Conservation (phyloP, 1,140 invertebrate genomes). For the Pogonus chalceus region DNA sequence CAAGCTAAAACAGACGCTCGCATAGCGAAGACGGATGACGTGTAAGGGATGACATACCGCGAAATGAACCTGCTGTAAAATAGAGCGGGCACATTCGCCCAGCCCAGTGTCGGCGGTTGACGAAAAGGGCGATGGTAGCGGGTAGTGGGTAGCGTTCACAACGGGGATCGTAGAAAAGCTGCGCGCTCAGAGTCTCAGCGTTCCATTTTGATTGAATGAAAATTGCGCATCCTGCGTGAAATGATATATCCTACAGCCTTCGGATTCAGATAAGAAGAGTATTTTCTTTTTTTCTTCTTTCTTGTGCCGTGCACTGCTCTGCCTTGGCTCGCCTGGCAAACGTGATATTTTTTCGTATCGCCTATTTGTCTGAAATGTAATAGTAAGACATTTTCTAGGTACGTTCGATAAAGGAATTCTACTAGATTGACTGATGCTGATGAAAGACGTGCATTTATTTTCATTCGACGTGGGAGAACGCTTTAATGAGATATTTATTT, state of each 20-base stretch:
- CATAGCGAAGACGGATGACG: constrained; percentile 18
- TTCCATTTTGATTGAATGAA: constrained; percentile 25
- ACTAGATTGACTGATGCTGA: too few relatives aligned
- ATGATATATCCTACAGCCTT: constrained; percentile 19
- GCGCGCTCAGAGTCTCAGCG: neutral
- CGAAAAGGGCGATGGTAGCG: too few relatives aligned
- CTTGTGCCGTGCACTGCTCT: neutral
- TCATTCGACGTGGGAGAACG: too few relatives aligned
- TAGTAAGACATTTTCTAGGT: neutral
- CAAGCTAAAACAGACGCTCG: neutral
- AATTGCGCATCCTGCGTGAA: constrained; percentile 24
- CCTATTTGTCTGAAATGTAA: constrained; percentile 17
- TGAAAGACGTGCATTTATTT: too few relatives aligned
- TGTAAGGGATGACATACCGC: constrained; percentile 18
- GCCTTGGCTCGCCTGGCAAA: constrained; percentile 9
- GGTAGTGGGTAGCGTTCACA: neutral
- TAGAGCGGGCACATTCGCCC: constrained; percentile 13
- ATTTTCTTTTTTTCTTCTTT: constrained; percentile 13
- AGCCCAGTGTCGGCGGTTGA: neutral
- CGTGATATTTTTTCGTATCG: constrained; percentile 17
- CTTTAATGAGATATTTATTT: too few relatives aligned
- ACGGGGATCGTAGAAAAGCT: neutral
- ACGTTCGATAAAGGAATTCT: too few relatives aligned
- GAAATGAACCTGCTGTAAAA: constrained; percentile 8
- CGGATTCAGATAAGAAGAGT: constrained; percentile 17